Evolutionary conservation across 2,113 vertebrate species (phyloP).

Genomic region (Nipponia nippon): DNA sequence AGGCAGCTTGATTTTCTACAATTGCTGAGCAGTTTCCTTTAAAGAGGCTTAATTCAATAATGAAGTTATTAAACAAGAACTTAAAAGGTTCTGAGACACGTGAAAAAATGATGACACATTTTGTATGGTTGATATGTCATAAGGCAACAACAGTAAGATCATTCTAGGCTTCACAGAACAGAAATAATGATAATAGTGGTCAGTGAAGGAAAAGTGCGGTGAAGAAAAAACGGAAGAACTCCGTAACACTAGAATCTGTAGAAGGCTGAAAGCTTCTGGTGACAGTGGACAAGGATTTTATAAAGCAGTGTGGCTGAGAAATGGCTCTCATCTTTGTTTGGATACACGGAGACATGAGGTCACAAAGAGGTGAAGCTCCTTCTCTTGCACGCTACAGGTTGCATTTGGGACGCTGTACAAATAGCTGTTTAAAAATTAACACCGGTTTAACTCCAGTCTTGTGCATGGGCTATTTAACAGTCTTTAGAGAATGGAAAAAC

Average conservation of each 20-base stretch:
- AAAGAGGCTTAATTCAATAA: not conserved
- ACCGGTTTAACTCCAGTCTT: not conserved
- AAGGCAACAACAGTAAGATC: not conserved
- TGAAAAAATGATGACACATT: not conserved
- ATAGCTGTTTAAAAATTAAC: conserved; percentile 6
- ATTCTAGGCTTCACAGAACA: not conserved
- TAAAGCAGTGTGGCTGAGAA: not conserved
- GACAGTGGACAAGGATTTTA: not conserved
- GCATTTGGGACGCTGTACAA: not conserved
- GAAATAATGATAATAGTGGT: not conserved
- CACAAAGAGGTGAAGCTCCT: not conserved
- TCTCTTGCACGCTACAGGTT: not conserved
- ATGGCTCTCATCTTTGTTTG: not conserved
- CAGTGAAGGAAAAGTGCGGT: not conserved
- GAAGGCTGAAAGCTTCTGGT: not conserved
- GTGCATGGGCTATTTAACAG: not conserved
- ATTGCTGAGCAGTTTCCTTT: not conserved
- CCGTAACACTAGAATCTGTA: not conserved
- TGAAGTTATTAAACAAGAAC: not conserved
- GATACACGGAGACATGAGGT: not conserved
- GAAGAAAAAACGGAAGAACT: not conserved
- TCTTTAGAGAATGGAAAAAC: not conserved
- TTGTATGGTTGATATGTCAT: not conserved
- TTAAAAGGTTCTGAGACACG: not conserved
- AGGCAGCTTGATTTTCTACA: not conserved